phyloP scores from a whole-genome alignment of 2,113 vertebrate genomes.

The Anolis sagrei region DNA sequence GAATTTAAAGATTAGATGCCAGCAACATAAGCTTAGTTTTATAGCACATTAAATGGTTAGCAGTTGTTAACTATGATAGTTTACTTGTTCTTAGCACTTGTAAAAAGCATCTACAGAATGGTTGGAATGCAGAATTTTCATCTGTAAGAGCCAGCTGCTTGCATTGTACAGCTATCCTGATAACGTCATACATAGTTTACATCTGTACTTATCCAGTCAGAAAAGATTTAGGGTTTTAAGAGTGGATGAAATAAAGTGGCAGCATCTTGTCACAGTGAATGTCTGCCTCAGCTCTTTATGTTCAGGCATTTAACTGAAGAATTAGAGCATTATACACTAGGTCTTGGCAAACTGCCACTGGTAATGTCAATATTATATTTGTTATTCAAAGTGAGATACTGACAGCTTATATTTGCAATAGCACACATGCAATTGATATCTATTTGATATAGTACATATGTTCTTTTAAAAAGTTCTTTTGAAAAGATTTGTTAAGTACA shows the following conservation, averaged over 20 bases:
- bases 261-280: conserved; percentile 21
- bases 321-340: conserved; percentile 32
- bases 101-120: neutral
- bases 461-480: neutral
- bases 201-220: rapidly evolving
- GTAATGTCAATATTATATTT: conserved; percentile 41
- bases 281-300: conserved; percentile 51
- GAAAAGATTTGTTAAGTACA: neutral
- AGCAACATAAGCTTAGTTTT: neutral
- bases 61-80: neutral
- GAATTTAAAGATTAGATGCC: neutral
- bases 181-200: no score
- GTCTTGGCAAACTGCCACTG: conserved; percentile 48
- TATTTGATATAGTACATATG: conserved; percentile 2
- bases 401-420: conserved; percentile 50
- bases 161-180: neutral
- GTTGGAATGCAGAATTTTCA: neutral
- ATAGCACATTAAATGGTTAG: neutral
- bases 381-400: conserved; percentile 50
- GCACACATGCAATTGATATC: neutral
- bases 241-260: neutral
- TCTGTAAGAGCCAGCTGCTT: neutral
- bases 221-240: neutral
- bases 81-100: neutral
- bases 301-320: conserved; percentile 31